phyloP scores from a whole-genome alignment of 1,140 invertebrate species.

The Aphaenogaster ashmeadi region DNA sequence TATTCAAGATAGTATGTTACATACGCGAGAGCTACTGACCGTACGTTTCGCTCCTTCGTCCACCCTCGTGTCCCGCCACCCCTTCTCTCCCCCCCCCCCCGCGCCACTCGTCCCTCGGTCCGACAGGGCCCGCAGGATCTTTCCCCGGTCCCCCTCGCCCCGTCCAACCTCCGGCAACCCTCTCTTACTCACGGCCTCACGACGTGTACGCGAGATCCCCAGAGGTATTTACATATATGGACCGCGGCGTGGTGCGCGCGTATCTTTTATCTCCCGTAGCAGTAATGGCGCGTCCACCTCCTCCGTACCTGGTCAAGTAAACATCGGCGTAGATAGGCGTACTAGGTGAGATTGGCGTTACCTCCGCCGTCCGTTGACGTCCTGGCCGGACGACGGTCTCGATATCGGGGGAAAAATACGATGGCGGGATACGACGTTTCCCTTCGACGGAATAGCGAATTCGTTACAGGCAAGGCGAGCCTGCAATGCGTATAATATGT shows the following conservation, averaged over 20 bases:
- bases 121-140: conserved; percentile 29
- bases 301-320: conserved; percentile 72
- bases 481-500: not conserved
- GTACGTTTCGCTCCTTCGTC: conserved; percentile 74
- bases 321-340: conserved; percentile 74
- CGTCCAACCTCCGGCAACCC: conserved; percentile 67
- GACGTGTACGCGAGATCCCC: conserved; percentile 82
- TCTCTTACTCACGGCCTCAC: conserved; percentile 67
- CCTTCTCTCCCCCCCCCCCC: not conserved
- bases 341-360: conserved; percentile 74
- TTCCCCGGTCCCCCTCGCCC: conserved; percentile 1
- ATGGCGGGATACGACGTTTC: not conserved
- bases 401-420: conserved; percentile 21
- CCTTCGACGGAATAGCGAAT: not conserved
- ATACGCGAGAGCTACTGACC: conserved; percentile 84
- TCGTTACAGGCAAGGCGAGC: not conserved
- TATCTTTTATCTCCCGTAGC: conserved; percentile 82
- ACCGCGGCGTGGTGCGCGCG: conserved; percentile 77
- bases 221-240: conserved; percentile 87
- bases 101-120: conserved; percentile 34
- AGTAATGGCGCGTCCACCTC: conserved; percentile 81
- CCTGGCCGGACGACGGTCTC: conserved; percentile 4
- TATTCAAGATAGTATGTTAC: conserved; percentile 88
- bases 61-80: conserved; percentile 67
- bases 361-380: conserved; percentile 49